A percentile compares a stretch with the other conserved stretches of the same genome.
Evolutionary conservation across 2,888 invertebrate species (phyloP).

Genomic region (Hymenopus coronatus): DNA sequence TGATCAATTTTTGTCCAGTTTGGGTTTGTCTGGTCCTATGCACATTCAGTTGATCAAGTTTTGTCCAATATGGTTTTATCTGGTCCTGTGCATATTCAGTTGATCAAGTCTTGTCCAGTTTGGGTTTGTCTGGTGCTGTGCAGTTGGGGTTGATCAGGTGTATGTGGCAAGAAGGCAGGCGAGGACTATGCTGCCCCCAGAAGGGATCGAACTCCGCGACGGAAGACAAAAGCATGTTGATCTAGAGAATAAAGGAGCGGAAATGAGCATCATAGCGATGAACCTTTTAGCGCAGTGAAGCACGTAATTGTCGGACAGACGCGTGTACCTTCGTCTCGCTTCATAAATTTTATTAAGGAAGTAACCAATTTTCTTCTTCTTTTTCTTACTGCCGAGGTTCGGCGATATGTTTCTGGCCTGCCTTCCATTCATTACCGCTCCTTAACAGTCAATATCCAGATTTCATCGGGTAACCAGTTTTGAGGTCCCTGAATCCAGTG

Average conservation of each 20-base stretch:
- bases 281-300: constrained; percentile 1
- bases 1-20: too few species aligned
- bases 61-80: too few species aligned
- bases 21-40: too few species aligned
- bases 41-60: too few species aligned
- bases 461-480: background rate
- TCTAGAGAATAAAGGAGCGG: background rate
- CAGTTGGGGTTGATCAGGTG: too few species aligned
- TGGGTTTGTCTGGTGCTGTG: too few species aligned
- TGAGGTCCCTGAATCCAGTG: background rate
- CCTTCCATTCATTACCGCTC: background rate
- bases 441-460: background rate
- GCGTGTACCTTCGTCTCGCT: constrained; percentile 15
- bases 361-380: constrained; percentile 17
- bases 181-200: too few species aligned
- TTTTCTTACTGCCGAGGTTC: background rate
- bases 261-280: background rate
- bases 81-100: too few species aligned
- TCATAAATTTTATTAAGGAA: constrained; percentile 25
- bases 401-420: background rate
- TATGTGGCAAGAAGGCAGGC: too few species aligned
- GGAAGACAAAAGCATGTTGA: background rate
- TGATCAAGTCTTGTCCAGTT: too few species aligned
- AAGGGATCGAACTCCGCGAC: background rate
- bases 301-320: constrained; percentile 2